Evolutionary conservation across 2,113 vertebrate genomes (phyloP).

Genomic region (Gallinago media): DNA sequence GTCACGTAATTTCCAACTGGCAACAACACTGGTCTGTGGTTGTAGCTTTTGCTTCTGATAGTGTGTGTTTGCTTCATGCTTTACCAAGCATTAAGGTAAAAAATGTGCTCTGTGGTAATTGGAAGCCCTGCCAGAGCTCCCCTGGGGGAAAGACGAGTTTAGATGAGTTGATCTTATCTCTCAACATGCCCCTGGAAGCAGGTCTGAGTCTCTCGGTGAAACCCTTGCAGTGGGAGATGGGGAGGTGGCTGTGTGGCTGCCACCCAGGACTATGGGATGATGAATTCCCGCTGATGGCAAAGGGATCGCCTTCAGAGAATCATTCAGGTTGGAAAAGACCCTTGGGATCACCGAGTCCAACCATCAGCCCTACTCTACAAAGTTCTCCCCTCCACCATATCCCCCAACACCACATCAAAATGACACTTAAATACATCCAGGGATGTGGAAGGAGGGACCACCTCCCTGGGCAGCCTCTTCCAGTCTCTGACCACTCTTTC

Average conservation of each 20-base stretch:
- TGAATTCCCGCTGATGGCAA: not conserved
- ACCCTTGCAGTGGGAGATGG: not conserved
- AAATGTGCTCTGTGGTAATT: not conserved
- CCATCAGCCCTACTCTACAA: too few relatives aligned
- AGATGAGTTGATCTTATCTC: not conserved
- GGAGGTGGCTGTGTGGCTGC: not conserved
- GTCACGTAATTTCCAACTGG: not conserved
- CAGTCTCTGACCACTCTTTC: too few relatives aligned
- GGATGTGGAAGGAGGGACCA: too few relatives aligned
- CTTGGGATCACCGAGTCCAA: too few relatives aligned
- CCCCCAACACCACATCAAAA: too few relatives aligned
- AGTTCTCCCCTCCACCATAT: too few relatives aligned
- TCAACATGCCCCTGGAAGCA: not conserved
- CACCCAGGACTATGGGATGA: rapidly evolving
- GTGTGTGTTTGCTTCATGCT: not conserved
- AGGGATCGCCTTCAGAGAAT: not conserved
- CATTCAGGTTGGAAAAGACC: too few relatives aligned
- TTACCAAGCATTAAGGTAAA: not conserved
- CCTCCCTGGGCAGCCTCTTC: too few relatives aligned
- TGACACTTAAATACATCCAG: too few relatives aligned
- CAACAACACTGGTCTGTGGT: not conserved
- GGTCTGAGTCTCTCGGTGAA: not conserved
- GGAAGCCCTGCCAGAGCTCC: not conserved
- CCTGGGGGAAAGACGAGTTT: not conserved
- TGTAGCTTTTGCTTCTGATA: not conserved